A percentile compares a stretch with the other conserved stretches of the same genome.
Conservation (phyloP, 2,113 vertebrate species). For the Oxyruncus cristatus region DNA sequence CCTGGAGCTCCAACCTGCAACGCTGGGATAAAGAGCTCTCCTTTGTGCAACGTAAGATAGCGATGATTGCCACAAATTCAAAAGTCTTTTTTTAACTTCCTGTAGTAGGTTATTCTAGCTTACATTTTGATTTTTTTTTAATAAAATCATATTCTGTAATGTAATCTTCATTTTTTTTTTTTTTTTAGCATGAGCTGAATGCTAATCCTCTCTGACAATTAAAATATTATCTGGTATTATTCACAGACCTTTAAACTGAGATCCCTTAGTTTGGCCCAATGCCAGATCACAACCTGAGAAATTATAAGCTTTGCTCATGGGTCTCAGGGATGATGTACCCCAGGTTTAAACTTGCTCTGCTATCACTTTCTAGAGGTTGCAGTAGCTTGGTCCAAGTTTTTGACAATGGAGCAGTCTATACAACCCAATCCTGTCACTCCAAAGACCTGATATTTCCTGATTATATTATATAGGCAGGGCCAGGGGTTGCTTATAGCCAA, state of each 20-base stretch:
- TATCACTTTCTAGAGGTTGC: neutral
- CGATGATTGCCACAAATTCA: neutral
- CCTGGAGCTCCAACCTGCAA: neutral
- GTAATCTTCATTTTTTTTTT: neutral
- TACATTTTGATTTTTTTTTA: neutral
- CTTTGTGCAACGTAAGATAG: neutral
- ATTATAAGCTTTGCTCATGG: neutral
- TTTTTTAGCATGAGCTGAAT: neutral
- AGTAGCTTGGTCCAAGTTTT: neutral
- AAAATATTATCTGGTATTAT: neutral
- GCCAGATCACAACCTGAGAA: neutral
- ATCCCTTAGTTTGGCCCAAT: neutral
- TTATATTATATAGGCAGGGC: neutral
- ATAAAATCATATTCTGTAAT: neutral
- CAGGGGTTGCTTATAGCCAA: neutral
- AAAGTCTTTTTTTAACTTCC: neutral
- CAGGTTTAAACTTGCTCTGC: neutral
- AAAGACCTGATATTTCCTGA: neutral
- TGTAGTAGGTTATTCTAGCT: neutral
- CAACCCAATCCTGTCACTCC: neutral
- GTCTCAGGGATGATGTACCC: fast-evolving
- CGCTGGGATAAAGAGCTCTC: neutral
- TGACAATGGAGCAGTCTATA: neutral
- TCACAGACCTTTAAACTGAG: neutral
- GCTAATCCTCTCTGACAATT: neutral